Conservation (phyloP, 2,888 invertebrate genomes). For the Dryadula phaetusa region DNA sequence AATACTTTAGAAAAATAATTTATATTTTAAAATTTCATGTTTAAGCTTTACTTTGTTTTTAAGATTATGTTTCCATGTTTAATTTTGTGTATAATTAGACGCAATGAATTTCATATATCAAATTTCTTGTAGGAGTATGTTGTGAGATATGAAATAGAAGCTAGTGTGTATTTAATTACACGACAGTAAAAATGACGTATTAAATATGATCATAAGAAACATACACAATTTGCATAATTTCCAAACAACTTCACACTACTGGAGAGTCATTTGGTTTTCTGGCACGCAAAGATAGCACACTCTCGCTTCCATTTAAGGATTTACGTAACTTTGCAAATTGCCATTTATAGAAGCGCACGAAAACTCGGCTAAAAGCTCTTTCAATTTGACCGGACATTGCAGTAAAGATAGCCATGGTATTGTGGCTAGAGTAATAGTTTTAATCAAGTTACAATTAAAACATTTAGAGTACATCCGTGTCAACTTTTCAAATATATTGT, state of each 20-base stretch:
- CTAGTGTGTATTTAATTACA: background rate
- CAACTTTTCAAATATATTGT: conserved; percentile 8
- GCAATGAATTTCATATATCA: conserved; percentile 4
- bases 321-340: conserved; percentile 32
- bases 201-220: background rate
- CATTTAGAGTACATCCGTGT: conserved; percentile 4
- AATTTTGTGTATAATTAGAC: conserved; percentile 15
- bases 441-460: conserved; percentile 13
- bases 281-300: conserved; percentile 29
- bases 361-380: conserved; percentile 26
- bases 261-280: conserved; percentile 12
- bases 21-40: background rate
- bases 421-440: conserved; percentile 21
- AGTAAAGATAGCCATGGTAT: conserved; percentile 27
- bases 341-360: conserved; percentile 25
- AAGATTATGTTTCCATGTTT: conserved; percentile 10
- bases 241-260: background rate
- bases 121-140: background rate
- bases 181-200: background rate
- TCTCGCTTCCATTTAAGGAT: conserved; percentile 28
- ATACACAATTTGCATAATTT: no score
- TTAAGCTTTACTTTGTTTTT: background rate
- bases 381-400: conserved; percentile 27
- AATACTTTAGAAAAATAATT: background rate
- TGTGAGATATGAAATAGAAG: background rate